Conservation (phyloP, 1,140 invertebrate species). For the Drosophila kurseongensis region DNA sequence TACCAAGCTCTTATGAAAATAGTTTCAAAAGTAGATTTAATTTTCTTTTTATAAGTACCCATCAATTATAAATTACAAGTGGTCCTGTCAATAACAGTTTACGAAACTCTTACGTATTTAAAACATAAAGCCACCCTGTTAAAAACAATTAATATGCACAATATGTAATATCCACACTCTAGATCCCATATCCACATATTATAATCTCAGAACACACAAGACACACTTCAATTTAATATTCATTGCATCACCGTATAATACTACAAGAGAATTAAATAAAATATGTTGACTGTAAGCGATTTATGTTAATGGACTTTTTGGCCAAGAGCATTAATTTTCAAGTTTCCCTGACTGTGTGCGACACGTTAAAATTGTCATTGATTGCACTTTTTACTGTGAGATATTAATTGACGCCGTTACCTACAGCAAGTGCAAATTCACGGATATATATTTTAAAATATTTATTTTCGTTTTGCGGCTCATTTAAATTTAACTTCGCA, state of each 20-base stretch:
- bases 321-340: slow-evolving; percentile 34
- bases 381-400: slow-evolving; percentile 26
- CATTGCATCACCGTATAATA: slow-evolving; percentile 6
- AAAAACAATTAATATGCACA: slow-evolving; percentile 6
- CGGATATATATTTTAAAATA: slow-evolving; percentile 7
- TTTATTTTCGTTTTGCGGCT: slow-evolving; percentile 42
- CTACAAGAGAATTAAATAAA: slow-evolving; percentile 25
- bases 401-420: slow-evolving; percentile 25
- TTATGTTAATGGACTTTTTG: slow-evolving; percentile 49
- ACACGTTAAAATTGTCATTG: slow-evolving; percentile 38
- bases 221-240: slow-evolving; percentile 3
- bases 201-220: slow-evolving; percentile 8
- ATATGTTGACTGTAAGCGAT: slow-evolving; percentile 30
- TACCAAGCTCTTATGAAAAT: too few relatives aligned
- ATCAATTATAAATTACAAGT: neutral
- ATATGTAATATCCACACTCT: neutral
- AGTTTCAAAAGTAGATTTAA: neutral
- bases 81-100: neutral
- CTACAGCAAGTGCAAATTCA: slow-evolving; percentile 1
- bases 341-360: slow-evolving; percentile 26
- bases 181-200: slow-evolving; percentile 12
- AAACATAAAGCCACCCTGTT: neutral
- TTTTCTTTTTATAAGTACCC: neutral
- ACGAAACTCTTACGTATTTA: neutral
- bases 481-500: slow-evolving; percentile 40